Conservation (phyloP, 2,113 vertebrate genomes). For the Ellobius talpinus region DNA sequence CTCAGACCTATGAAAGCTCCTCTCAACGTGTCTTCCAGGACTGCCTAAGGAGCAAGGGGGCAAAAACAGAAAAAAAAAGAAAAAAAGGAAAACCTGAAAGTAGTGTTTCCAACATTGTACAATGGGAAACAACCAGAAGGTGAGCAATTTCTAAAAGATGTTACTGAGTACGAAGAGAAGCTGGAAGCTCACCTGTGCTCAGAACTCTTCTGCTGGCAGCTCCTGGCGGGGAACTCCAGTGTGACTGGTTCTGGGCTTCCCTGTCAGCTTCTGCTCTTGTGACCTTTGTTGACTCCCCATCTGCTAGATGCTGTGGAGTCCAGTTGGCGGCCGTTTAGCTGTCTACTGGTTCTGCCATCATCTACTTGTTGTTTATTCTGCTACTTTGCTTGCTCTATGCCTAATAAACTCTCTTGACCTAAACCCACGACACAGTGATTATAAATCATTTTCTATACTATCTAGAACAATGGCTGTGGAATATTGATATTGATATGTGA, state of each 20-base stretch:
- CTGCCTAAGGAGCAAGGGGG: neutral
- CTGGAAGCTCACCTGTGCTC: neutral
- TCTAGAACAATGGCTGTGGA: neutral
- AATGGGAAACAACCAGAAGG: neutral
- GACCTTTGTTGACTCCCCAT: no score
- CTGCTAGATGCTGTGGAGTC: neutral
- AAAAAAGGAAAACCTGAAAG: no score
- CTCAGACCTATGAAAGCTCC: neutral
- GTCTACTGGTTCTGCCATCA: neutral
- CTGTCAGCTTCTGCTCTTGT: neutral
- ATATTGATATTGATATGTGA: neutral
- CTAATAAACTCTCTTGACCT: no score
- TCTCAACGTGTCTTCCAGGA: neutral
- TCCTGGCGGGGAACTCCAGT: neutral
- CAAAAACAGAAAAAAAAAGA: neutral
- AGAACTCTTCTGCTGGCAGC: neutral
- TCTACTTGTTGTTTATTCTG: neutral
- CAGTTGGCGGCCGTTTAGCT: neutral
- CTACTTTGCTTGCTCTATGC: neutral
- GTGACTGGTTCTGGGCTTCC: no score
- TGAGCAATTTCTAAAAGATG: neutral
- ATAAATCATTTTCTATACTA: neutral
- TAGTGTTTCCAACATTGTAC: neutral
- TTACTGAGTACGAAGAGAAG: neutral
- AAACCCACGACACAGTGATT: neutral